Conservation (phyloP, 2,888 invertebrate species). For the Corbicula japonica region DNA sequence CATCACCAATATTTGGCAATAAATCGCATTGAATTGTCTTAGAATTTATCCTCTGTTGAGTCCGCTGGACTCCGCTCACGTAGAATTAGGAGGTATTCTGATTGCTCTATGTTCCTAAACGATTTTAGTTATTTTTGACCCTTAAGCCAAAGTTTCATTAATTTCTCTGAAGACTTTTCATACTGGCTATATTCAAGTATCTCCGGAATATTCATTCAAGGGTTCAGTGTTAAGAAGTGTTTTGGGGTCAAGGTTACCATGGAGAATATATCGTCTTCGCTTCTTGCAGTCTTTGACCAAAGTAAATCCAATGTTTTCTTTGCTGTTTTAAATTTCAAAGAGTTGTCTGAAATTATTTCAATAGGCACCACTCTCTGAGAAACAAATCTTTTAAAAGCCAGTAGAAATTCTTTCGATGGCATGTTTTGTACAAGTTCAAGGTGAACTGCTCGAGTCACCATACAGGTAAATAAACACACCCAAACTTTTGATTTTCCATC, state of each 20-base stretch:
- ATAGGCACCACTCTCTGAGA: conserved; percentile 23
- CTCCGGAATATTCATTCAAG: conserved; percentile 34
- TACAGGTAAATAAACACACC: conserved; percentile 48
- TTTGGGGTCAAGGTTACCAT: conserved; percentile 27
- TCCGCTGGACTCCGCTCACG: conserved; percentile 17
- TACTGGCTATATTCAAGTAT: conserved; percentile 7
- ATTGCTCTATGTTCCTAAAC: conserved; percentile 31
- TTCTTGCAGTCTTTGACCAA: conserved; percentile 11
- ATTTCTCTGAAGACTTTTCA: conserved; percentile 16
- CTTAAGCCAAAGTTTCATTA: conserved; percentile 32
- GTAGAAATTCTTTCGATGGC: conserved; percentile 43
- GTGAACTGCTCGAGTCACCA: conserved; percentile 40
- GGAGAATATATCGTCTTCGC: conserved; percentile 36
- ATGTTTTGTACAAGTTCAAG: conserved; percentile 49
- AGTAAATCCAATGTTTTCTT: conserved; percentile 15
- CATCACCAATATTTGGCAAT: conserved; percentile 25
- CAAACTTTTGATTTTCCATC: conserved; percentile 37
- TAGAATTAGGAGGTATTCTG: conserved; percentile 25
- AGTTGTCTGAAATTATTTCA: conserved; percentile 42
- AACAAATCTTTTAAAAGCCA: conserved; percentile 40
- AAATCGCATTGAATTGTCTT: background rate
- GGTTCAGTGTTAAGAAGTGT: conserved; percentile 41
- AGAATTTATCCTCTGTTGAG: conserved; percentile 15
- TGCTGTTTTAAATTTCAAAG: conserved; percentile 32
- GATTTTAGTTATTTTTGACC: conserved; percentile 35